Evolutionary conservation across 2,113 vertebrate genomes (phyloP).

Genomic region (Hiodon tergisus): DNA sequence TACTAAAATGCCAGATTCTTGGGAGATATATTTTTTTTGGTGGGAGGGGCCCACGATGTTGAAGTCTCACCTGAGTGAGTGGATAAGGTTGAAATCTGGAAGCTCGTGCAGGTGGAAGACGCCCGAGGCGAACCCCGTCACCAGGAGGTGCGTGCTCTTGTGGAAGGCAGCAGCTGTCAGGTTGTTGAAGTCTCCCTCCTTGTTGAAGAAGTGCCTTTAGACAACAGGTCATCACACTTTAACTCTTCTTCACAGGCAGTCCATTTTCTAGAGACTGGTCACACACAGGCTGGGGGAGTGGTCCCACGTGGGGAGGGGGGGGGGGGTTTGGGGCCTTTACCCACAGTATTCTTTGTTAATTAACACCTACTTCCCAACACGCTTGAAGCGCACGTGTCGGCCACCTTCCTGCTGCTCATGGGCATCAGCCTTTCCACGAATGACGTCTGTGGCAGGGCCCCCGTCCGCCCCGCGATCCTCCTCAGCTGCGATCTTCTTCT

Average conservation of each 20-base stretch:
- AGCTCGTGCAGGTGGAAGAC: constrained; percentile 92
- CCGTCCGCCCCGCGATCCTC: constrained; percentile 40
- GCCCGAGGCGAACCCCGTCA: constrained; percentile 89
- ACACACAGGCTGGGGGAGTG: too few relatives aligned
- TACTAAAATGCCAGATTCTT: too few relatives aligned
- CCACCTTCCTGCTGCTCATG: constrained; percentile 50
- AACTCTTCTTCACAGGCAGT: background rate
- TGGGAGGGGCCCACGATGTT: background rate
- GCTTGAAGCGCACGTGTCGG: constrained; percentile 74
- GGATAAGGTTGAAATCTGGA: constrained; percentile 88
- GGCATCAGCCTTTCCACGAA: constrained; percentile 65
- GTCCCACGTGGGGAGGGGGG: too few relatives aligned
- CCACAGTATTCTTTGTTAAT: too few relatives aligned
- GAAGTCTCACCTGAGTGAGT: constrained; percentile 80
- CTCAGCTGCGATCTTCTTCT: constrained; percentile 29
- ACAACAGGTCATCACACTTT: background rate
- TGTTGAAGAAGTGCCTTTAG: constrained; percentile 87
- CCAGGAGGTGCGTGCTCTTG: constrained; percentile 78
- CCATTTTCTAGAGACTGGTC: background rate
- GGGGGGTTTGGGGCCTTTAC: background rate
- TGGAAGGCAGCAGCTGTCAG: constrained; percentile 81
- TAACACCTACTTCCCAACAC: constrained; percentile 73
- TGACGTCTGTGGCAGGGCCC: constrained; percentile 54
- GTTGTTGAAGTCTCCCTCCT: constrained; percentile 85
- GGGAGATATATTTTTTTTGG: background rate